Evolutionary conservation across 2,797 vertebrate genomes (phyloP), one percentile per base, ranked within the genome.

Genomic region (Cynopterus sphinx): DNA sequence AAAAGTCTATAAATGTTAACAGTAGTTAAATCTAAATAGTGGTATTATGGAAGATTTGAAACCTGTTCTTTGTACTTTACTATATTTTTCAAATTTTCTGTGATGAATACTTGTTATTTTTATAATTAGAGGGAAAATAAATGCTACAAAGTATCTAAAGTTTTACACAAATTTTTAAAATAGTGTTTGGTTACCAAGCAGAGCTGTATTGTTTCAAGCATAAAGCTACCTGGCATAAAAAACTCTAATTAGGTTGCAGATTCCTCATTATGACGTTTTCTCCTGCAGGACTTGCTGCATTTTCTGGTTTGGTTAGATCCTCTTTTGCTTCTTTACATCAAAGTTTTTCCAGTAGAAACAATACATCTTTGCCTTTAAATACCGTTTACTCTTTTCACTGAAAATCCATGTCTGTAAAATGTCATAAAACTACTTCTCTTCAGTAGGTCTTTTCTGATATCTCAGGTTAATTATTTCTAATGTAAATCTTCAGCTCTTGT

Each of bases 71-170:
- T 74, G 43, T 81, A 33, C 33, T n/a, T 81, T 41, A 39, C 9
- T 43, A 16, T 67, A 41, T 71, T 84, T 93, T 79, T 63, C 79
- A 59, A 36, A 51, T 68, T 70, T 96, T 91, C 33, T 87, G 73
- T 28, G 5, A 77, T 43, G 9, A 90, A n/a, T 31, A 92, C 17
- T 89, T 90, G 12, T 59, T 88, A 82, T 49, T 92, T 95, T 84
- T 92, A 55, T 55, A 87, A 90, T 41, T 67, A 78, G 70, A 75
- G 43, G 33, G 21, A 70, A 85, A 94, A 73, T 71, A 94, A 81
- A 57, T 59, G 46, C 28, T 70, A 51, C 17, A 39, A 39, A 79
- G 59, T 61, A 57, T 33, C 26, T 86, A 17, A 96, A 89, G 16
- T 73, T 90, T 90, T 86, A 31, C 43, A 75, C 4, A 28, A 46